Evolutionary conservation across 2,797 vertebrate species (phyloP), one percentile per base, ranked within the genome.

Genomic region (Hydrolagus colliei): DNA sequence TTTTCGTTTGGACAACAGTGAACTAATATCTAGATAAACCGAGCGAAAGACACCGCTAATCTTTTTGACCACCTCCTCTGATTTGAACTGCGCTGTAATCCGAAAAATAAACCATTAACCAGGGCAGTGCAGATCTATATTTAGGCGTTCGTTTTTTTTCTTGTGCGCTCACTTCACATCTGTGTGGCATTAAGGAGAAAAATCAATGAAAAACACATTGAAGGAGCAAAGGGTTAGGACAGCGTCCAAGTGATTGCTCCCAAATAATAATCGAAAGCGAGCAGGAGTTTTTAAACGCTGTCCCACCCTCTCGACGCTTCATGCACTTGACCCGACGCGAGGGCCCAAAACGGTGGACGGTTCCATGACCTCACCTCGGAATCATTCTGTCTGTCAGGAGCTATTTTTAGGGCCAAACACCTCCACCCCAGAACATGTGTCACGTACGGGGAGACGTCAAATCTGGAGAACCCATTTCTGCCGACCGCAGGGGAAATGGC

Each of bases 391-490:
- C 79, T 35, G 65, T 84, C 79, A 84, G 63, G 7, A 84, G 79
- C 65, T 84, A 84, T 84, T 84, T 35, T 84, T 84, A 84, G 79
- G 27, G 41, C 79, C 79, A 20, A 65, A 84, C 79, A 84, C 79
- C 79, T 84, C 79, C 79, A 14, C 79, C 41, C 79, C 79, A 84
- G 79, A 41, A 35, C 79, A 84, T 84, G 68, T 67, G 79, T 84
- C 79, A 84, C 16, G 79, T 12, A 68, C 41, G 79, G 41, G 71
- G 67, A 3, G 41, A 84, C 79, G 71, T 84, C 79, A 84, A 84
- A 52, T 3, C 65, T 67, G 63, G 35, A 27, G 67, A 6, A 52
- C 65, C 32, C 79, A 27, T 84, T 18, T 71, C 71, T 71, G 71
- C 79, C 62, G 71, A 73, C 71, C 67, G 35, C 71, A 84, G 20